Percentiles rank a stretch among this genome's conserved stretches.
These are phyloP conservation scores for Zhengitettix transpicula DNA, from an alignment of 2,888 invertebrate genomes.

Conservation along the genomic window DNA sequence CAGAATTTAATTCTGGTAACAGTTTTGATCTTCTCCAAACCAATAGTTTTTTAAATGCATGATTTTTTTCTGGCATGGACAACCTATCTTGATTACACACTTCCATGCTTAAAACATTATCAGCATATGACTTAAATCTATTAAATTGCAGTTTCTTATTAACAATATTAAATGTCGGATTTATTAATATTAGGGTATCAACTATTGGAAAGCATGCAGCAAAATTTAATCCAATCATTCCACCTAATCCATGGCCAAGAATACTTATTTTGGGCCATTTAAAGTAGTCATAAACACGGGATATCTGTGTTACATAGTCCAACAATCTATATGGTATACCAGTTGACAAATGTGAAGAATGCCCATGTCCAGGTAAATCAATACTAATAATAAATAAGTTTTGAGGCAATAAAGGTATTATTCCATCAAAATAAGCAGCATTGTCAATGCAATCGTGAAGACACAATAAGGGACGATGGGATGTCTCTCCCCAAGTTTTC, in stretches of 20 bases:
- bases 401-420: conserved; percentile 23
- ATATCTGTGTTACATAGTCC: conserved; percentile 20
- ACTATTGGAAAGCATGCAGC: conserved; percentile 27
- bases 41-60: background rate
- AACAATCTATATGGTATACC: conserved; percentile 23
- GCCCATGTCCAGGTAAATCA: conserved; percentile 32
- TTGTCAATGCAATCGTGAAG: conserved; percentile 28
- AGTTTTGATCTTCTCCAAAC: background rate
- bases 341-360: conserved; percentile 24
- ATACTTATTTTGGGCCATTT: conserved; percentile 24
- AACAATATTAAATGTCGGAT: conserved; percentile 14
- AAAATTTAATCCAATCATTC: conserved; percentile 25
- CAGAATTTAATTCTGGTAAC: background rate
- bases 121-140: background rate
- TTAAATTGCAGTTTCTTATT: background rate
- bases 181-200: conserved; percentile 28
- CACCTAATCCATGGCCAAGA: conserved; percentile 34
- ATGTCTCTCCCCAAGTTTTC: conserved; percentile 19
- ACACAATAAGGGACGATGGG: conserved; percentile 20
- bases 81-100: no score
- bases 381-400: conserved; percentile 24
- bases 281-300: conserved; percentile 22
- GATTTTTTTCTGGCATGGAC: background rate
- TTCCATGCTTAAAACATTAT: no score
- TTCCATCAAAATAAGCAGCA: conserved; percentile 26